These are phyloP conservation scores for Drosophila repleta DNA, from an alignment of 1,140 invertebrate species.

Conservation along the genomic window DNA sequence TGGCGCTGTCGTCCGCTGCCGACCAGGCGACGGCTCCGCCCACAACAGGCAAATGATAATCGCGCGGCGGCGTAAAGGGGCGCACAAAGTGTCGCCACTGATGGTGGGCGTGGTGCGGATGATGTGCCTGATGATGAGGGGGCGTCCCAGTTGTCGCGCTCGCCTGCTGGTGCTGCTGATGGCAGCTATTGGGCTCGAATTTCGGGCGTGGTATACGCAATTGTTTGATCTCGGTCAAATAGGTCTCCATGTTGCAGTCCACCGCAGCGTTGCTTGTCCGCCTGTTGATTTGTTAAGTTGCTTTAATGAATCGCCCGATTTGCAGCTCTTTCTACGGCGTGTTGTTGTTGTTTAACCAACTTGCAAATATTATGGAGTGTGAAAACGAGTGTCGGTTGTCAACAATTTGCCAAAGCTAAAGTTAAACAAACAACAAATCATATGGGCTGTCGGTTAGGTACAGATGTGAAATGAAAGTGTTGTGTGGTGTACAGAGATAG, in stretches of 20 bases:
- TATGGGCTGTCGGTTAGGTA: not conserved
- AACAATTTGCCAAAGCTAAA: conserved; percentile 26
- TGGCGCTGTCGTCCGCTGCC: conserved; percentile 46
- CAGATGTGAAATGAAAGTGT: not conserved
- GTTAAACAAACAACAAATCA: conserved; percentile 1
- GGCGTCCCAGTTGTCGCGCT: conserved; percentile 84
- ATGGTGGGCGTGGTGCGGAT: conserved; percentile 52
- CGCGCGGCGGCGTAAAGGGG: conserved; percentile 80
- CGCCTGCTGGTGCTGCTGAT: conserved; percentile 85
- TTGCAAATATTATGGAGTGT: conserved; percentile 62
- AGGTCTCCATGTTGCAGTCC: conserved; percentile 88
- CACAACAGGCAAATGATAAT: conserved; percentile 71
- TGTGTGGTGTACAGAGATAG: not conserved
- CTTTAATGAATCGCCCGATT: conserved; percentile 64
- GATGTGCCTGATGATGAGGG: conserved; percentile 46
- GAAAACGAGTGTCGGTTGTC: conserved; percentile 21
- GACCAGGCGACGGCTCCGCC: conserved; percentile 49
- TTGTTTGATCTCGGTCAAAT: conserved; percentile 92
- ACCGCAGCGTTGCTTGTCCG: conserved; percentile 19
- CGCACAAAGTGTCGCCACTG: conserved; percentile 82
- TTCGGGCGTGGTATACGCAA: conserved; percentile 93
- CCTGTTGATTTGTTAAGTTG: conserved; percentile 69
- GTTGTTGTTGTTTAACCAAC: conserved; percentile 71
- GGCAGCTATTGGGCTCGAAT: conserved; percentile 89
- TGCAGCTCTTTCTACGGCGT: not conserved